Percentiles rank a stretch among this genome's conserved stretches.
These are phyloP conservation scores for Drosophila novamexicana DNA, from an alignment of 1,140 invertebrate genomes.

Conservation along the genomic window DNA sequence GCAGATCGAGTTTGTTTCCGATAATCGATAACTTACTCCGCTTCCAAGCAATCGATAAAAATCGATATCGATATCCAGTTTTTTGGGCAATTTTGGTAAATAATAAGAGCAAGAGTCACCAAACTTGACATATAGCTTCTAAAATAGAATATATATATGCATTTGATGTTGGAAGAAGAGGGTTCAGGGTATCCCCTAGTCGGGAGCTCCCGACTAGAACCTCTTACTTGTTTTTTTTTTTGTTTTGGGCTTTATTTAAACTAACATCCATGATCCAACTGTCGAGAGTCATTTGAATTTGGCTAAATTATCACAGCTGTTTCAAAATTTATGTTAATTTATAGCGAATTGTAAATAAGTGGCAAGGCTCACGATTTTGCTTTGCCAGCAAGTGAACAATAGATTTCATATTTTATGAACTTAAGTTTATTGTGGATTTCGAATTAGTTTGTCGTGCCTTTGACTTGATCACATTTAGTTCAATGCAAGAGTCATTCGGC, in stretches of 20 bases:
- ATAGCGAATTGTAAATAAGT: constrained; percentile 56
- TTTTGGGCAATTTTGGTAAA: too few relatives aligned
- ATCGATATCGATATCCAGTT: too few relatives aligned
- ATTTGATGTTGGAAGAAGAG: too few relatives aligned
- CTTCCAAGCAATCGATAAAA: too few relatives aligned
- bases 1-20: too few relatives aligned
- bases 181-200: too few relatives aligned
- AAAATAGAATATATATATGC: too few relatives aligned
- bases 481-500: constrained; percentile 5
- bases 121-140: too few relatives aligned
- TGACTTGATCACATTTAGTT: constrained; percentile 26
- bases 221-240: constrained; percentile 8
- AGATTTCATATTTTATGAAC: constrained; percentile 46
- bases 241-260: constrained; percentile 24
- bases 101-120: too few relatives aligned
- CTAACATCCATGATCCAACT: constrained; percentile 41
- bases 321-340: constrained; percentile 66
- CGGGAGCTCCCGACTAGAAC: too few relatives aligned
- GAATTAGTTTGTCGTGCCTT: constrained; percentile 11
- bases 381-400: constrained; percentile 37
- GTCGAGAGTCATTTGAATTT: constrained; percentile 66
- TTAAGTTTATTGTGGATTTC: constrained; percentile 16
- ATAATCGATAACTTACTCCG: too few relatives aligned
- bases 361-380: constrained; percentile 45
- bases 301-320: constrained; percentile 30